These are phyloP conservation scores for Amblyopsis hoosieri DNA, from an alignment of 2,797 vertebrate species.

Conservation along the genomic window DNA sequence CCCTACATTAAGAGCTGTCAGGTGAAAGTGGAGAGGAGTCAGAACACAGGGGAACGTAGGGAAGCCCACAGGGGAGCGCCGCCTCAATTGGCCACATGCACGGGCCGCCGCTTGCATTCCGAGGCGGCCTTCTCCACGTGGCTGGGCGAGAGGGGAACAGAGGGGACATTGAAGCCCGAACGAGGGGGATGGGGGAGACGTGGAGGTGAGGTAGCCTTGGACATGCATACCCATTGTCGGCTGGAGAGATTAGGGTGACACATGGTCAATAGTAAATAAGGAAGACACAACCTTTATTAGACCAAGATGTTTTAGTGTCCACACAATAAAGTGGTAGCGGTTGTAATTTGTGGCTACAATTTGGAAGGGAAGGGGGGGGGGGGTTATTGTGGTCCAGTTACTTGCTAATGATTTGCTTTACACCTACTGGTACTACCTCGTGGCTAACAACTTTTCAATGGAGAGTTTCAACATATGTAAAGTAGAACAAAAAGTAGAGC, in stretches of 20 bases:
- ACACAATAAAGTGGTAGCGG: background rate
- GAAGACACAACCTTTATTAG: background rate
- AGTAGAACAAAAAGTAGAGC: too few relatives aligned
- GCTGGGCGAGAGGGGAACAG: slow-evolving; percentile 55
- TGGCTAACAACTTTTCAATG: too few relatives aligned
- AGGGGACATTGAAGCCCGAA: slow-evolving; percentile 58
- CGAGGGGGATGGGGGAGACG: background rate
- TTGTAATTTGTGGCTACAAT: too few relatives aligned
- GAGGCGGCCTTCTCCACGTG: slow-evolving; percentile 54
- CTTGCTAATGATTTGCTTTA: too few relatives aligned
- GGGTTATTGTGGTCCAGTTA: too few relatives aligned
- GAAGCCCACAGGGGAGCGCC: slow-evolving; percentile 34
- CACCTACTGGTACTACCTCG: too few relatives aligned
- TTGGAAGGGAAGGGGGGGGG: too few relatives aligned
- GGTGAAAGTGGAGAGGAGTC: slow-evolving; percentile 61
- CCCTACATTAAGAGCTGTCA: slow-evolving; percentile 45
- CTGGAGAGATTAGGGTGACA: too few relatives aligned
- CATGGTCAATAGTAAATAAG: background rate
- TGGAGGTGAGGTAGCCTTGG: background rate
- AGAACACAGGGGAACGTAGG: slow-evolving; percentile 49
- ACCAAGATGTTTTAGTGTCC: background rate
- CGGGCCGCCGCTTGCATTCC: slow-evolving; percentile 63
- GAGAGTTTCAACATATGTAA: too few relatives aligned
- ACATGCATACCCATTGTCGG: slow-evolving; percentile 7
- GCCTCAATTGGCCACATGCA: slow-evolving; percentile 50